phyloP scores from a whole-genome alignment of 1,140 invertebrate genomes.

The Euglossa dilemma region DNA sequence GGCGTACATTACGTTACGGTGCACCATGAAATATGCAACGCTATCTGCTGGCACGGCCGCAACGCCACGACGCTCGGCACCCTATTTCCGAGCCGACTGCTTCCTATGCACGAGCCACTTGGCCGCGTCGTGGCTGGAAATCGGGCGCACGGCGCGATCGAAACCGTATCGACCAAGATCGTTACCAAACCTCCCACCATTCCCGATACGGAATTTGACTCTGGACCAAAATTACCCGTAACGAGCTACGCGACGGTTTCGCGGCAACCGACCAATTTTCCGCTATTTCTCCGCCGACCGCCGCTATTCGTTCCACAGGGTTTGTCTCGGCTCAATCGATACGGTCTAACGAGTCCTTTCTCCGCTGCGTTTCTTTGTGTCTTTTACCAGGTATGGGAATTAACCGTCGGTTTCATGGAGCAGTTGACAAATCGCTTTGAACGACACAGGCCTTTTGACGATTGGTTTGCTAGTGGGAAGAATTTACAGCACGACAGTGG shows the following conservation, averaged over 20 bases:
- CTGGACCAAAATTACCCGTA: conserved; percentile 29
- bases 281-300: not conserved
- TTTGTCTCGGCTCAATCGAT: conserved; percentile 14
- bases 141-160: conserved; percentile 27
- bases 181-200: not conserved
- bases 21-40: conserved; percentile 77
- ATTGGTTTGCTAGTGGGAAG: no score
- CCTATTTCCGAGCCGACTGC: conserved; percentile 51
- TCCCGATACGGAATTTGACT: conserved; percentile 16
- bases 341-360: not conserved
- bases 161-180: conserved; percentile 34
- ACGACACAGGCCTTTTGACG: not conserved
- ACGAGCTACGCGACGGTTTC: conserved; percentile 25
- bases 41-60: conserved; percentile 60
- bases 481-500: not conserved
- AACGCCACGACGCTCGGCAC: conserved; percentile 45
- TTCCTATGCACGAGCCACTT: conserved; percentile 35
- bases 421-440: not conserved
- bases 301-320: not conserved
- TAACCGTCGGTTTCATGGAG: not conserved
- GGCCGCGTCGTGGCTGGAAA: not conserved
- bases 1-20: conserved; percentile 76
- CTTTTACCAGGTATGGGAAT: not conserved
- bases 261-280: conserved; percentile 27
- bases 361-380: not conserved